A percentile compares a stretch with the other conserved stretches of the same genome.
These are phyloP conservation scores for Neomorphus geoffroyi DNA, from an alignment of 2,797 vertebrate genomes.

Conservation along the genomic window DNA sequence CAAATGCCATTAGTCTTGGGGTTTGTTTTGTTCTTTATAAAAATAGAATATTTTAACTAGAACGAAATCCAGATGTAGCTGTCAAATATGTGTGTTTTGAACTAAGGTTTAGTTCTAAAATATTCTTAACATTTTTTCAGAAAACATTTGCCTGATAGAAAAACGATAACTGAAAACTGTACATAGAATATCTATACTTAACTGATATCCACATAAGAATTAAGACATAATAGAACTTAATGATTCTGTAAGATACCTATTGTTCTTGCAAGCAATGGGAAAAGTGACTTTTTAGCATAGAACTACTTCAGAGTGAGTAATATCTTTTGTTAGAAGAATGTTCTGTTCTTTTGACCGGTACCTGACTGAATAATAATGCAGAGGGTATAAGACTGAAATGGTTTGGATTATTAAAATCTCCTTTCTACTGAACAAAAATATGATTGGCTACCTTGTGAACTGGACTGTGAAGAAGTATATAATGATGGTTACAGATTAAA, in stretches of 20 bases:
- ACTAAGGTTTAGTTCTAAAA: background rate
- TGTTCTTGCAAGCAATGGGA: background rate
- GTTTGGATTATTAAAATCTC: constrained; percentile 24
- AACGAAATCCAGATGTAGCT: background rate
- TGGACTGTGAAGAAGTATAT: constrained; percentile 14
- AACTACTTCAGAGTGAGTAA: background rate
- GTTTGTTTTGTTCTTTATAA: background rate
- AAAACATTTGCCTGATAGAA: background rate
- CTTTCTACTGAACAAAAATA: constrained; percentile 18
- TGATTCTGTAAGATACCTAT: background rate
- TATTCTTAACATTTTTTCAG: background rate
- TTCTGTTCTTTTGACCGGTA: background rate
- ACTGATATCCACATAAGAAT: background rate
- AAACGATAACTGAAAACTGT: background rate
- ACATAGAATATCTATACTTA: background rate
- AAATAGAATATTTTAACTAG: background rate
- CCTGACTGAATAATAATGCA: background rate
- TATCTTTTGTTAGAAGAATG: background rate
- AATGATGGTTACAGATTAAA: background rate
- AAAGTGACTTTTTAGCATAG: background rate
- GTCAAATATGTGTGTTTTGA: background rate
- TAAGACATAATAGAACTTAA: background rate
- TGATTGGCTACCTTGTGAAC: constrained; percentile 22
- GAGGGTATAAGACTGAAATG: background rate
- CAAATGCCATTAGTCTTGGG: background rate